A percentile compares a stretch with the other conserved stretches of the same genome.
Evolutionary conservation across 2,113 vertebrate species (phyloP).

Genomic region (Pontoporia blainvillei): DNA sequence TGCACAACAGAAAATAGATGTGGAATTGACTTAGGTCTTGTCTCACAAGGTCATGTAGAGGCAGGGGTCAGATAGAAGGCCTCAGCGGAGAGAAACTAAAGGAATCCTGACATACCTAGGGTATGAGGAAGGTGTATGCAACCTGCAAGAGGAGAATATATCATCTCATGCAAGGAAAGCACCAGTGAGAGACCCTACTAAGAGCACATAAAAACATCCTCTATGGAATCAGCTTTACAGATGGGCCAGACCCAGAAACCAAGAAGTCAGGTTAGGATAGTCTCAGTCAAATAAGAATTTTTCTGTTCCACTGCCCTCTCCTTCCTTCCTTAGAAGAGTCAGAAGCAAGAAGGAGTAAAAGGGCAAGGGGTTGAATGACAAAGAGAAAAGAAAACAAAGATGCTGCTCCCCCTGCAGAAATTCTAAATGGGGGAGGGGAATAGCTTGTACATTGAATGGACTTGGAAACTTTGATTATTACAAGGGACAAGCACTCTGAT

Average conservation of each 20-base stretch:
- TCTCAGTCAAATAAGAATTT: background rate
- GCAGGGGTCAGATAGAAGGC: accelerated
- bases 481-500: background rate
- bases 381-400: background rate
- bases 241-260: background rate
- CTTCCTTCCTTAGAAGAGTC: background rate
- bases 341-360: background rate
- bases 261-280: background rate
- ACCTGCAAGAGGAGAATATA: background rate
- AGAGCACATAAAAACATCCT: background rate
- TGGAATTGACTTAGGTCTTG: background rate
- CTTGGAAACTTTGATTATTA: background rate
- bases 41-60: background rate
- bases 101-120: background rate
- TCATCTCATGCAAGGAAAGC: background rate
- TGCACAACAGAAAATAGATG: background rate
- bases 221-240: background rate
- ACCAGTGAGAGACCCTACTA: background rate
- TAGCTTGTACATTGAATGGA: background rate
- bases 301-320: background rate
- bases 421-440: background rate
- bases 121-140: background rate
- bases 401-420: background rate
- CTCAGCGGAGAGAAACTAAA: background rate
- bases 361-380: background rate